Evolutionary conservation across 2,113 vertebrate genomes (phyloP), one percentile per base, ranked within the genome.

Genomic region (Romanogobio albipinnatus): DNA sequence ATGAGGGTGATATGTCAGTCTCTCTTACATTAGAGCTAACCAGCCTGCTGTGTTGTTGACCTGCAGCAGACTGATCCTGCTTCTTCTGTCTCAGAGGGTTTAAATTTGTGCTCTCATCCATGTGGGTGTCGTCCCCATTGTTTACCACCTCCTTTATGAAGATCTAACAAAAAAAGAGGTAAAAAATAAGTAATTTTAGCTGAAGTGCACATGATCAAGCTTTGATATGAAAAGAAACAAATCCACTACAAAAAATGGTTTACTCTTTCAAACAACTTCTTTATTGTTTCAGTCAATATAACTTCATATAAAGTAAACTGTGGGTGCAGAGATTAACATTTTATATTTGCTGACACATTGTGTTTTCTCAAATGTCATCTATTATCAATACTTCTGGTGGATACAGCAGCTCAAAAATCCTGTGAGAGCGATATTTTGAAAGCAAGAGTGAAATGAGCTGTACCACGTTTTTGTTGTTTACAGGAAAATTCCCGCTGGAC

Each of bases 401-500:
- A 66, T 29, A 9, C 10, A 33, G 26, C 56, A 43, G 66, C n/a
- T 58, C 9, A 83, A 82, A 43, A 29, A 19, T 71, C 24, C 79
- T 33, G 17, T 24, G 1, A 75, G 74, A 61, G 66, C 56, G n/a
- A 29, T 81, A 70, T 80, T 59, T 58, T 45, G 17, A 76, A 76
- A 86, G 49, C 13, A 56, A 77, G 9, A 33, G 2, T 15, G 74
- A 84, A 81, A 62, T 14, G 92, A 83, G 68, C 92, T 97, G 92
- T 92, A 99, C 97, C 96, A 96, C 94, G 97, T 98, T 98, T 94
- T 96, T 96, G 93, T 98, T 99, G 93, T 96, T 97, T 94, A 96
- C 94, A 90, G 97, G 96, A 93, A 98, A 98, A 90, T 95, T 99
- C 93, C 98, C 97, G 88, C 97, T 99, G 93, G 97, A 96, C 94